Percentiles rank a stretch among this genome's conserved stretches.
Evolutionary conservation across 2,888 invertebrate genomes (phyloP).

Genomic region (Leistus spinibarbis): DNA sequence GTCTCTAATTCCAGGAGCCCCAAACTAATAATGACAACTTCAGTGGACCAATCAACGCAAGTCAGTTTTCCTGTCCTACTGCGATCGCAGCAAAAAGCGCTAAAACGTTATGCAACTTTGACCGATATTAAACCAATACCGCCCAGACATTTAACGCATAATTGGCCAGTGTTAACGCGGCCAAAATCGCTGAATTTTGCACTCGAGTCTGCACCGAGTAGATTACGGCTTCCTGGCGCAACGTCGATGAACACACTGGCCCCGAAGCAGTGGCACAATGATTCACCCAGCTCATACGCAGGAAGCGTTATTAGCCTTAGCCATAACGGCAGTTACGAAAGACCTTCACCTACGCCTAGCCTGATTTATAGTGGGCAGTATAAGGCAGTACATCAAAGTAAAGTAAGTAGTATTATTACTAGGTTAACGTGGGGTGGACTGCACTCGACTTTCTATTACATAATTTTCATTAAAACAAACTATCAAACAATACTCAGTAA

Average conservation of each 20-base stretch:
- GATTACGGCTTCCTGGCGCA: not conserved
- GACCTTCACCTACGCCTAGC: not conserved
- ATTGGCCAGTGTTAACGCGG: not conserved
- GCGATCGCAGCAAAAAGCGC: slow-evolving; percentile 17
- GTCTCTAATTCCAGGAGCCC: too few relatives aligned
- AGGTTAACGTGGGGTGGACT: too few relatives aligned
- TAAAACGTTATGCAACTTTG: slow-evolving; percentile 20
- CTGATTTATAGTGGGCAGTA: slow-evolving; percentile 11
- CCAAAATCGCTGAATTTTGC: slow-evolving; percentile 2
- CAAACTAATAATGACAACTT: not conserved
- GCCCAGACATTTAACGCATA: not conserved
- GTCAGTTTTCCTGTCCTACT: slow-evolving; percentile 20
- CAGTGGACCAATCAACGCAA: slow-evolving; percentile 23
- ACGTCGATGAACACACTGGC: not conserved
- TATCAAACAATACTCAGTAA: too few relatives aligned
- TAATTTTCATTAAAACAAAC: too few relatives aligned
- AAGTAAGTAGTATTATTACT: too few relatives aligned
- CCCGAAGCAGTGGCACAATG: not conserved
- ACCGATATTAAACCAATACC: slow-evolving; percentile 11
- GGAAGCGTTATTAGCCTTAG: slow-evolving; percentile 17
- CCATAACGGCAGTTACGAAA: not conserved
- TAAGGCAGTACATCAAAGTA: slow-evolving; percentile 25
- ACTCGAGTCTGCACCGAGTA: not conserved
- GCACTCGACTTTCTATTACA: too few relatives aligned
- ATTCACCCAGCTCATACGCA: not conserved